Conservation (phyloP, 1,140 invertebrate genomes). For the Neoseiulus cucumeris region DNA sequence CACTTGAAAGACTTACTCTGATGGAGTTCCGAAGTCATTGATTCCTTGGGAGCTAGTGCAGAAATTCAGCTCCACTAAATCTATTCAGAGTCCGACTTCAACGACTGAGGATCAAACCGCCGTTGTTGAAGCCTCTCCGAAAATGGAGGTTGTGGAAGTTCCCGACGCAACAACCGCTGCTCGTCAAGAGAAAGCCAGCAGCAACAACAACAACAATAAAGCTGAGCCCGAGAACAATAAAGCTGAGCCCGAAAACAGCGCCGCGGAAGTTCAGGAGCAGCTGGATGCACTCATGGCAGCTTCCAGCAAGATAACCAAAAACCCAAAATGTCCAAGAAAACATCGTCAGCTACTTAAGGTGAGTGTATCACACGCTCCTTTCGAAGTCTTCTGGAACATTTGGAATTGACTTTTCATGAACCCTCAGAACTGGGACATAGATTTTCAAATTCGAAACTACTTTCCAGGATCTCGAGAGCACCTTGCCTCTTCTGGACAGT, state of each 20-base stretch:
- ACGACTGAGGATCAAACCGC: neutral
- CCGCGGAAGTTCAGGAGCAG: neutral
- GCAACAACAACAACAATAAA: neutral
- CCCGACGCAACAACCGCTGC: neutral
- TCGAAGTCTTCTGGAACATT: too few relatives aligned
- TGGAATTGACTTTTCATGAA: neutral
- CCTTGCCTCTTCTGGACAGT: neutral
- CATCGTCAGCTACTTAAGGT: constrained; percentile 3
- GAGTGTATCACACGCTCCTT: neutral
- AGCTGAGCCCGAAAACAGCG: neutral
- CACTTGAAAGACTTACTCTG: too few relatives aligned
- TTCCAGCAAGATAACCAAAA: neutral
- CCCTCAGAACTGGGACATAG: neutral
- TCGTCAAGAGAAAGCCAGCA: neutral
- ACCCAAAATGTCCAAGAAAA: neutral
- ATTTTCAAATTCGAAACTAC: neutral
- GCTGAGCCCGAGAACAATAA: neutral
- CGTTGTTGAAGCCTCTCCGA: too few relatives aligned
- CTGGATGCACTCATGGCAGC: constrained; percentile 1
- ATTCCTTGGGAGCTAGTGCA: too few relatives aligned
- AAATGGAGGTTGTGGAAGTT: too few relatives aligned
- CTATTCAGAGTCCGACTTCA: neutral
- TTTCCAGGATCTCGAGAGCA: neutral
- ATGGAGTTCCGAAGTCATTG: too few relatives aligned
- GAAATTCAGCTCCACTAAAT: too few relatives aligned